Conservation (phyloP, 2,888 invertebrate genomes). For the Fragum fragum region DNA sequence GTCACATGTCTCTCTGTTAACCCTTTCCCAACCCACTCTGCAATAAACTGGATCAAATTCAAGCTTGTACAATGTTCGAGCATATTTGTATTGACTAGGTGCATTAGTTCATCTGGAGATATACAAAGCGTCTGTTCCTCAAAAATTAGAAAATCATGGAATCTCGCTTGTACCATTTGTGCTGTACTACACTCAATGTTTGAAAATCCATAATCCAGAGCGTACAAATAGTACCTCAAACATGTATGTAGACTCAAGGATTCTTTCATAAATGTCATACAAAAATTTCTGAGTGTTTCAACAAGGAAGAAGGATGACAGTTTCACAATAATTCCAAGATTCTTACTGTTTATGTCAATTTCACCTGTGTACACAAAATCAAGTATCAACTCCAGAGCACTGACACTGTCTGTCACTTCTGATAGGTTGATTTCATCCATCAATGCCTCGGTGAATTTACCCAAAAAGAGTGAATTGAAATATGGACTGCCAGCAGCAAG, state of each 20-base stretch:
- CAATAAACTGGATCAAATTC: conserved; percentile 48
- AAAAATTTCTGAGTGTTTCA: conserved; percentile 48
- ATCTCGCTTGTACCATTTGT: conserved; percentile 52
- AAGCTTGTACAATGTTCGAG: conserved; percentile 43
- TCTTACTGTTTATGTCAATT: conserved; percentile 52
- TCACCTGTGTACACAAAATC: conserved; percentile 63
- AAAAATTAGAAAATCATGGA: conserved; percentile 57
- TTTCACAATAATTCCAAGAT: conserved; percentile 56
- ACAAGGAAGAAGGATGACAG: conserved; percentile 59
- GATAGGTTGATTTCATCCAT: conserved; percentile 52
- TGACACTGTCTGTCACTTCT: conserved; percentile 48
- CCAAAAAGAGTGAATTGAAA: conserved; percentile 57
- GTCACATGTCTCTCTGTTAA: conserved; percentile 44
- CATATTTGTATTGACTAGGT: conserved; percentile 42
- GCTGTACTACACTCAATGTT: conserved; percentile 43
- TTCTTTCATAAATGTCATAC: conserved; percentile 46
- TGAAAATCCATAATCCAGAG: conserved; percentile 52
- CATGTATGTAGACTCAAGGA: conserved; percentile 51
- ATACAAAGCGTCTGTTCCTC: conserved; percentile 47
- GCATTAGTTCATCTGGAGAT: conserved; percentile 45
- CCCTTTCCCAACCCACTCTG: conserved; percentile 55
- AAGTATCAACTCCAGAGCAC: conserved; percentile 50
- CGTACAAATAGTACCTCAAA: conserved; percentile 45
- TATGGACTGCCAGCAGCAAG: conserved; percentile 63
- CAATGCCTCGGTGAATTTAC: conserved; percentile 60